Evolutionary conservation across 1,140 invertebrate species (phyloP).

Genomic region (Tenebrio molitor): DNA sequence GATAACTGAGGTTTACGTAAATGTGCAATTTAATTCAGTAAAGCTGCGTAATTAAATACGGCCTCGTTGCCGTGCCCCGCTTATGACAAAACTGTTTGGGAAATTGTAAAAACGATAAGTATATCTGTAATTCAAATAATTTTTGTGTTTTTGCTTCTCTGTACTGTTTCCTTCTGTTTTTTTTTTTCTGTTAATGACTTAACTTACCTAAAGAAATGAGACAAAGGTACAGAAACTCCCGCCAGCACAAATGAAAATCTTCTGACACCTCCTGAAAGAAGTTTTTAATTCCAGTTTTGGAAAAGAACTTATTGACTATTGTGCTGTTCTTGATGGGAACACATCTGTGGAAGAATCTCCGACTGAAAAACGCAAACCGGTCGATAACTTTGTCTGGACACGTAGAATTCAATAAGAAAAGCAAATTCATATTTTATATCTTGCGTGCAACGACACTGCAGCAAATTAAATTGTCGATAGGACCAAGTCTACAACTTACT

Average conservation of each 20-base stretch:
- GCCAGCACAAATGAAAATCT: slow-evolving; percentile 75
- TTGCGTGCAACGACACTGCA: slow-evolving; percentile 41
- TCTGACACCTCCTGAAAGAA: slow-evolving; percentile 75
- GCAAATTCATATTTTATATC: slow-evolving; percentile 35
- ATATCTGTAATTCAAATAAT: too few relatives aligned
- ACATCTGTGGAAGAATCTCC: slow-evolving; percentile 71
- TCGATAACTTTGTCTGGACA: slow-evolving; percentile 24
- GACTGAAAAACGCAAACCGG: slow-evolving; percentile 66
- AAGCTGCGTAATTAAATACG: too few relatives aligned
- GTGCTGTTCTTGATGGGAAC: slow-evolving; percentile 67
- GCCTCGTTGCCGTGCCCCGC: too few relatives aligned
- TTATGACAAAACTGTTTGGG: too few relatives aligned
- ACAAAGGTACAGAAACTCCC: slow-evolving; percentile 74
- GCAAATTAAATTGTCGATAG: slow-evolving; percentile 38
- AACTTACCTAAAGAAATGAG: slow-evolving; percentile 74
- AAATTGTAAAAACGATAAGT: too few relatives aligned
- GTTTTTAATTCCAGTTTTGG: slow-evolving; percentile 69
- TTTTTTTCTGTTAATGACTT: slow-evolving; percentile 13
- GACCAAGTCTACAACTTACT: slow-evolving; percentile 65
- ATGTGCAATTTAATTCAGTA: too few relatives aligned
- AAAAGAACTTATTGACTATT: slow-evolving; percentile 67
- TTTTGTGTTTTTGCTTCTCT: too few relatives aligned
- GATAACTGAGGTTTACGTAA: too few relatives aligned
- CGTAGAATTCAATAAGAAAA: slow-evolving; percentile 8
- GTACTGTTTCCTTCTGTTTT: too few relatives aligned